phyloP scores from a whole-genome alignment of 2,113 vertebrate species.

The Cyphomyrus plagiostoma region DNA sequence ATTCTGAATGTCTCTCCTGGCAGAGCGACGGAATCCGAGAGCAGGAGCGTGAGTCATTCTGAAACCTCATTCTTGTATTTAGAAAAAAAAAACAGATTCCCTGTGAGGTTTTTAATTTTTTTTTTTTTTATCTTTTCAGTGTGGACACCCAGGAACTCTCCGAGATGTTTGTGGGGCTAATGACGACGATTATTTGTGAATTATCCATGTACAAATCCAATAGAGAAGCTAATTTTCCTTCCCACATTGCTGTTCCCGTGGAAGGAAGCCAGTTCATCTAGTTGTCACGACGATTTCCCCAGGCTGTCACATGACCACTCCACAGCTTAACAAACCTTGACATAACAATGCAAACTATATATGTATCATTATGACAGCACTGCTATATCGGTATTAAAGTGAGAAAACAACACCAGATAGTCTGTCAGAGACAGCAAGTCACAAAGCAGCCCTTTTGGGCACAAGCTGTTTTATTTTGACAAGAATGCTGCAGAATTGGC shows the following conservation, averaged over 20 bases:
- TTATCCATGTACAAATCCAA: background rate
- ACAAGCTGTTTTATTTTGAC: background rate
- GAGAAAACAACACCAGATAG: background rate
- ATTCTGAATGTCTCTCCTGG: slow-evolving; percentile 13
- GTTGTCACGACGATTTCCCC: background rate
- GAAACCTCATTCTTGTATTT: background rate
- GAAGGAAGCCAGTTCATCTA: background rate
- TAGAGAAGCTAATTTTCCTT: background rate
- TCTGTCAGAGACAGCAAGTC: background rate
- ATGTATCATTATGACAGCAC: slow-evolving; percentile 6
- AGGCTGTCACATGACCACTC: background rate
- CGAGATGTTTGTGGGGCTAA: background rate
- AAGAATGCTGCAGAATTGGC: background rate
- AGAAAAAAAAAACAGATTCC: slow-evolving; percentile 3
- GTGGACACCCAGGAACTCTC: background rate
- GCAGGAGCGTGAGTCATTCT: background rate
- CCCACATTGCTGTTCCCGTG: background rate
- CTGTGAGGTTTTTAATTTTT: background rate
- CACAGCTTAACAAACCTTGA: background rate
- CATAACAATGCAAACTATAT: background rate
- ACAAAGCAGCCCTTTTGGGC: background rate
- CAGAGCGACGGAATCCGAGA: background rate
- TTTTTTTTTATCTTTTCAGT: background rate
- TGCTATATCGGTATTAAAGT: background rate
- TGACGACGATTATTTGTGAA: background rate